Evolutionary conservation across 2,888 invertebrate species (phyloP).

Genomic region (Latrodectus elegans): DNA sequence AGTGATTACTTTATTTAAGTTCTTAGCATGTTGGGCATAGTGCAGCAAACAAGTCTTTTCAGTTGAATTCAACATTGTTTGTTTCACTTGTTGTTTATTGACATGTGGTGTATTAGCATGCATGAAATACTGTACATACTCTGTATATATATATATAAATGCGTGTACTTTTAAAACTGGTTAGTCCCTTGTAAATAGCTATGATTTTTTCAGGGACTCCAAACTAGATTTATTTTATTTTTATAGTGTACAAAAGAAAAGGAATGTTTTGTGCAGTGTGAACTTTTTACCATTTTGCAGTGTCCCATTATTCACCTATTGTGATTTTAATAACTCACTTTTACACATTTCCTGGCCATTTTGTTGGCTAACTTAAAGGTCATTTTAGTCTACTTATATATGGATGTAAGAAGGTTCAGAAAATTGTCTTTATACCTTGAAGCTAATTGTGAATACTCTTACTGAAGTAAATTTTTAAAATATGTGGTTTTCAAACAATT

Average conservation of each 20-base stretch:
- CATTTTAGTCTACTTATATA: not conserved
- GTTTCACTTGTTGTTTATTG: slow-evolving; percentile 51
- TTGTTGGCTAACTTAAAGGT: slow-evolving; percentile 35
- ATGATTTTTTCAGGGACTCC: slow-evolving; percentile 52
- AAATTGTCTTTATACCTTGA: slow-evolving; percentile 8
- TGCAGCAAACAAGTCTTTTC: not conserved
- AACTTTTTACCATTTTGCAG: slow-evolving; percentile 67
- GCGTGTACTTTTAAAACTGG: slow-evolving; percentile 59
- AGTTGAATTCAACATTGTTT: slow-evolving; percentile 8
- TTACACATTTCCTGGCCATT: slow-evolving; percentile 46
- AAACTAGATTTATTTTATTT: slow-evolving; percentile 67
- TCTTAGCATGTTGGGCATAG: not conserved
- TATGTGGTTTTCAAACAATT: slow-evolving; percentile 13
- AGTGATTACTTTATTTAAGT: not conserved
- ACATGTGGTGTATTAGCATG: slow-evolving; percentile 60
- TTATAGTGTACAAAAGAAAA: slow-evolving; percentile 65
- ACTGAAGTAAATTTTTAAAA: slow-evolving; percentile 1
- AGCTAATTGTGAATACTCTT: slow-evolving; percentile 4
- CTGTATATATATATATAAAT: slow-evolving; percentile 61
- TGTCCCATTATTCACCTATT: slow-evolving; percentile 56
- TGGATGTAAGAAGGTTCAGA: slow-evolving; percentile 11
- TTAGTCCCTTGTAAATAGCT: slow-evolving; percentile 64
- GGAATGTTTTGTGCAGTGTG: slow-evolving; percentile 54
- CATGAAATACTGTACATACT: slow-evolving; percentile 59
- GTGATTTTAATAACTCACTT: slow-evolving; percentile 65